These are phyloP conservation scores for Parasteatoda tepidariorum DNA, from an alignment of 1,140 invertebrate species.

Conservation along the genomic window DNA sequence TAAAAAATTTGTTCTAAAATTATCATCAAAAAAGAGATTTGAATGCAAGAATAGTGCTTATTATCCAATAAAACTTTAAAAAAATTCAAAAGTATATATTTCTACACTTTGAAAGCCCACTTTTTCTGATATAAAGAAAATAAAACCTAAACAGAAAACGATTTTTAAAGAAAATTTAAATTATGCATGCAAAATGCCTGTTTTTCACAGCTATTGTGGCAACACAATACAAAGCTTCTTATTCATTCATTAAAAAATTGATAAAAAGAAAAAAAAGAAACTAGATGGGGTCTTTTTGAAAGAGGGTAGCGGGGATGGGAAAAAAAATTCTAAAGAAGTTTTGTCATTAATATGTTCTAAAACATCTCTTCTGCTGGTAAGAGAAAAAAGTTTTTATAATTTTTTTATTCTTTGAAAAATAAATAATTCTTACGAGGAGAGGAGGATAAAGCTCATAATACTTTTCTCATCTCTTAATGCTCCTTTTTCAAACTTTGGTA, in stretches of 20 bases:
- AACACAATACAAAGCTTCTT: constrained; percentile 2
- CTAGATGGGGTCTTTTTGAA: background rate
- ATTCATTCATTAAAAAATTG: constrained; percentile 30
- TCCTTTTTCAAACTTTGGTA: constrained; percentile 38
- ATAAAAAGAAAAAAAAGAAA: constrained; percentile 4
- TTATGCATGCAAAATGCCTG: constrained; percentile 46
- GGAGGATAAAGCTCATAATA: constrained; percentile 21
- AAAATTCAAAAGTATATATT: no score
- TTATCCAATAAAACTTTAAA: no score
- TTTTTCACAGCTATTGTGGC: constrained; percentile 22
- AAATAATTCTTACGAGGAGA: background rate
- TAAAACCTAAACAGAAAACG: no score
- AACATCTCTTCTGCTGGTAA: background rate
- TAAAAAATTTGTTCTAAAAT: no score
- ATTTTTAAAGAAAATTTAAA: constrained; percentile 30
- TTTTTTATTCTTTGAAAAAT: background rate
- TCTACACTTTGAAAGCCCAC: no score
- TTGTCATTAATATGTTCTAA: constrained; percentile 40
- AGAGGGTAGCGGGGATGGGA: background rate
- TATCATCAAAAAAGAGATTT: no score
- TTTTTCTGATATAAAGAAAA: no score
- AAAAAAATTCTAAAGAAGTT: constrained; percentile 34
- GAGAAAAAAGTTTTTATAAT: background rate
- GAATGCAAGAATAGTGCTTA: no score
- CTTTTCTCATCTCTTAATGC: constrained; percentile 34